Percentiles rank a stretch among this genome's conserved stretches.
Evolutionary conservation across 1,140 invertebrate species (phyloP).

Genomic region (Drosophila lacertosa): DNA sequence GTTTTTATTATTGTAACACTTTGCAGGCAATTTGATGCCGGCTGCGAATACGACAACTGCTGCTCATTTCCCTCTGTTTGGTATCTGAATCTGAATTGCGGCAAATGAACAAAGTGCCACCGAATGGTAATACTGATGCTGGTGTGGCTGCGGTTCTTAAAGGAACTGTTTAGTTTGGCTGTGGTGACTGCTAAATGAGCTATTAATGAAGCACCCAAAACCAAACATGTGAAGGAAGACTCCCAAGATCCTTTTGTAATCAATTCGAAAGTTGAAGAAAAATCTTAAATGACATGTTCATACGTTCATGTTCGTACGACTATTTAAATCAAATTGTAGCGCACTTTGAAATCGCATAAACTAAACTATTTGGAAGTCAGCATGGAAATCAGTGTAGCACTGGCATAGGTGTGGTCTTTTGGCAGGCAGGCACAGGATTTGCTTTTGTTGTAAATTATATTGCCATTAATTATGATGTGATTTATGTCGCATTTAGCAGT

Average conservation of each 20-base stretch:
- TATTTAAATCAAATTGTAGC: background rate
- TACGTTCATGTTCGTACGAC: no score
- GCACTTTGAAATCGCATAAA: constrained; percentile 15
- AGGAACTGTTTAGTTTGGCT: constrained; percentile 2
- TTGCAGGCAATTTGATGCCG: constrained; percentile 79
- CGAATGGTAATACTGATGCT: constrained; percentile 13
- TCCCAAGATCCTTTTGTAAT: background rate
- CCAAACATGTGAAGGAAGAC: background rate
- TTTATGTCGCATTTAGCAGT: constrained; percentile 60
- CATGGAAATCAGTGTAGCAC: background rate
- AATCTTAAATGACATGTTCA: background rate
- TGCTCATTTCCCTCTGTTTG: constrained; percentile 41
- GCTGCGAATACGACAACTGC: constrained; percentile 48
- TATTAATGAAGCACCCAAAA: background rate
- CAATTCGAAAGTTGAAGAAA: background rate
- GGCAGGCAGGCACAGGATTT: constrained; percentile 1
- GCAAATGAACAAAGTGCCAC: constrained; percentile 58
- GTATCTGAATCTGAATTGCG: constrained; percentile 54
- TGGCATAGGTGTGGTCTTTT: constrained; percentile 6
- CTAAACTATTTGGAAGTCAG: background rate
- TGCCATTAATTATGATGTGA: constrained; percentile 73
- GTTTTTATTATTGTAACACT: constrained; percentile 81
- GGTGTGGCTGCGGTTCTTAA: background rate
- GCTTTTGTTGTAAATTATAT: constrained; percentile 72
- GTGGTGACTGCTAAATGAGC: constrained; percentile 7